phyloP scores from a whole-genome alignment of 2,113 vertebrate genomes.

The Cololabis saira region DNA sequence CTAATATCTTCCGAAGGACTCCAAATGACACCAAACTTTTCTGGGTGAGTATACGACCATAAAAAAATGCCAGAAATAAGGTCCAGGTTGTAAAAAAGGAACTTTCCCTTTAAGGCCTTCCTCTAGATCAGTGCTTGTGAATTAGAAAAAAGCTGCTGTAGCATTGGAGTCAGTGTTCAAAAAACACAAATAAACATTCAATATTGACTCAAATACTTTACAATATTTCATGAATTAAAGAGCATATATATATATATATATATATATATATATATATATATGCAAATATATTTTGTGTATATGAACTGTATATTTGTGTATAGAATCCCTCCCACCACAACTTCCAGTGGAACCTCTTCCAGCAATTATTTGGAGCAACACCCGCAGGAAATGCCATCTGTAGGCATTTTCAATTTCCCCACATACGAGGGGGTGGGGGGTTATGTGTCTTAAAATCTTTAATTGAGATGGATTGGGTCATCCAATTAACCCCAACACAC shows the following conservation, averaged over 20 bases:
- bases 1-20: no score
- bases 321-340: neutral
- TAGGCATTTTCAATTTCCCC: constrained; percentile 78
- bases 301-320: no score
- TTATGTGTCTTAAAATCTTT: constrained; percentile 79
- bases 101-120: no score
- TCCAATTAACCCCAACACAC: constrained; percentile 82
- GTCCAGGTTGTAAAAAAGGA: no score
- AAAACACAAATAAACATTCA: constrained; percentile 17
- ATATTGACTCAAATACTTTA: constrained; percentile 63
- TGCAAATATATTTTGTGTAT: neutral
- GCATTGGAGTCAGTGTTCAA: constrained; percentile 14
- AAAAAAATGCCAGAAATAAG: no score
- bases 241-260: no score
- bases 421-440: constrained; percentile 63
- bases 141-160: neutral
- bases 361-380: constrained; percentile 77
- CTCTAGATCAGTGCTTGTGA: neutral
- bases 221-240: no score
- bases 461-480: constrained; percentile 84
- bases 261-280: neutral
- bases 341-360: constrained; percentile 56
- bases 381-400: constrained; percentile 76
- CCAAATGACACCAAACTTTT: no score
- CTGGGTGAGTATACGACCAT: no score